A percentile compares a stretch with the other conserved stretches of the same genome.
Conservation (phyloP, 2,888 invertebrate species). For the Meta bourneti region DNA sequence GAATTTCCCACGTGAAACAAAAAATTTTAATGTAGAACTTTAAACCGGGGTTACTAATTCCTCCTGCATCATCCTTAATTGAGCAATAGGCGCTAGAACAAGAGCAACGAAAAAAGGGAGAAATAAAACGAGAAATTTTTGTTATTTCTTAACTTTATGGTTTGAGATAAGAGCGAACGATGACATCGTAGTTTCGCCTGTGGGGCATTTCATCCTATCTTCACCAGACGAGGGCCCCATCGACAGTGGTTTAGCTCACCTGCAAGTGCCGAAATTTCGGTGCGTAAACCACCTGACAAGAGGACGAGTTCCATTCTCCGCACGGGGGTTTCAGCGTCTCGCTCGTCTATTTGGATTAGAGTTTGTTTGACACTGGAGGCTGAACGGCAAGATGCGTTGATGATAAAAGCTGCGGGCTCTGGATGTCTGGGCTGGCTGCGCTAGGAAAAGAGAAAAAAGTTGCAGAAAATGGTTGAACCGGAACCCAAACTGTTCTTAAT, state of each 20-base stretch:
- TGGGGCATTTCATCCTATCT: conserved; percentile 47
- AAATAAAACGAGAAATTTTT: neutral
- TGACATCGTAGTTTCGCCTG: conserved; percentile 29
- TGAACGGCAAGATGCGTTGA: conserved; percentile 63
- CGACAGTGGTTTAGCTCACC: conserved; percentile 33
- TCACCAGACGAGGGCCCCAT: conserved; percentile 13
- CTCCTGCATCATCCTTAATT: neutral
- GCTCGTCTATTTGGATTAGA: conserved; percentile 58
- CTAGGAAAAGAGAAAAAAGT: conserved; percentile 23
- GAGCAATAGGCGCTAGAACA: neutral
- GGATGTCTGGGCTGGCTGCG: conserved; percentile 42
- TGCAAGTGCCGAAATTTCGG: conserved; percentile 59
- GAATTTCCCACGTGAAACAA: neutral
- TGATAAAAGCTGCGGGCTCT: conserved; percentile 47
- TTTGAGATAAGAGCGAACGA: conserved; percentile 40
- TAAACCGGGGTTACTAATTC: neutral
- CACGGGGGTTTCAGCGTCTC: conserved; percentile 8
- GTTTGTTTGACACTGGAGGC: conserved; percentile 35
- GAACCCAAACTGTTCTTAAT: conserved; percentile 65
- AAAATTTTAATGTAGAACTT: neutral
- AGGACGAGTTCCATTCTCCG: conserved; percentile 48
- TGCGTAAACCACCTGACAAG: conserved; percentile 62
- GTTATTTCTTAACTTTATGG: neutral
- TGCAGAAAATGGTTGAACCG: conserved; percentile 50
- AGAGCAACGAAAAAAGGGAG: neutral